phyloP scores from a whole-genome alignment of 2,797 vertebrate genomes.

The Enteromius mattozi region DNA sequence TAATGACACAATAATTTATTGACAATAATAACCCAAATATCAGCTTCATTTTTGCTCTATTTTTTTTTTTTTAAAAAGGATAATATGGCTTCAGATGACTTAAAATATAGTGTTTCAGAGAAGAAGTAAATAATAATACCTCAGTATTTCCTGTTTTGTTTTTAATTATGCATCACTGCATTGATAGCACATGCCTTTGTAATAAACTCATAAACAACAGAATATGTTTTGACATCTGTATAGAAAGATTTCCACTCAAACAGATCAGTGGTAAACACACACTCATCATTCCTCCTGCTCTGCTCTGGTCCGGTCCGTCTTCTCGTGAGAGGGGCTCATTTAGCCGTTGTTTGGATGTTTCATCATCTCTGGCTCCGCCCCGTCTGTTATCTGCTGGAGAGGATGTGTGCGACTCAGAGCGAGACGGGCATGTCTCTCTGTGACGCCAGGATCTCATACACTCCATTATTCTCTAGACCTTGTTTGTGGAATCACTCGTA shows the following conservation, averaged over 20 bases:
- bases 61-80: too few relatives aligned
- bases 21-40: not conserved
- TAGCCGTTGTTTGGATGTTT: conserved; percentile 62
- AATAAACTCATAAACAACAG: not conserved
- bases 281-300: conserved; percentile 16
- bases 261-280: conserved; percentile 12
- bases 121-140: not conserved
- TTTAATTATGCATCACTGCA: not conserved
- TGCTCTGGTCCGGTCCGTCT: not conserved
- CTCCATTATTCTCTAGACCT: not conserved
- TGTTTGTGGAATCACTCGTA: not conserved
- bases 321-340: conserved; percentile 62
- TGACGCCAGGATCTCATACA: not conserved
- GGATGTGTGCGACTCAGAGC: conserved; percentile 44
- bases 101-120: not conserved
- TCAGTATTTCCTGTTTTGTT: not conserved
- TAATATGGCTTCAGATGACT: not conserved
- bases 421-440: conserved; percentile 22
- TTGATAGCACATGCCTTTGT: not conserved
- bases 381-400: conserved; percentile 62
- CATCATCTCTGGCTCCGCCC: conserved; percentile 70
- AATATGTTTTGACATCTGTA: not conserved
- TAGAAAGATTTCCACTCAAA: conserved; percentile 38
- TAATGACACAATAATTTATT: not conserved
- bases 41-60: too few relatives aligned